Evolutionary conservation across 1,140 invertebrate species (phyloP), one percentile per base, ranked within the genome.

Genomic region (Atta texana): DNA sequence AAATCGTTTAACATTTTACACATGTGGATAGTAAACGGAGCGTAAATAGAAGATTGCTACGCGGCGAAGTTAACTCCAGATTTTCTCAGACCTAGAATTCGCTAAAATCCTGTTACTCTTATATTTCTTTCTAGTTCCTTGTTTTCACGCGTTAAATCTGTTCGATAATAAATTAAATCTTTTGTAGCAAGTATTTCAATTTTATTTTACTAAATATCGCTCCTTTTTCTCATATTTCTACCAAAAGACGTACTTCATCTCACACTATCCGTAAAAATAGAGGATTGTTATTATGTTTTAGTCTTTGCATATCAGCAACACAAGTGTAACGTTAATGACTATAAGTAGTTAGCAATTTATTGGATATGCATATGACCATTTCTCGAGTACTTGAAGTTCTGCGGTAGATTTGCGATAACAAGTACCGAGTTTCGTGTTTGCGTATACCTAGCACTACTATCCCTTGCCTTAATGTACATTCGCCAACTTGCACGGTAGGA

Each of bases 401-500:
- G 31, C 16, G 8, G 24, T 31, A 81, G 78, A 81, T 81, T n/a
- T 44, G 66, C 66, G 78, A 81, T 81, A 81, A 72, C 78, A 71
- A 81, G 64, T 61, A 72, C 16, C 4, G 64, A 81, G 77, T 39
- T 24, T 72, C 66, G 66, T 31, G 59, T 63, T 63, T 24, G 57
- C 12, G 7, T 31, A 63, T 3, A 59, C 2, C 69, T 16, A 72
- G 55, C 24, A 49, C 8, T 31, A 77, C 55, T 76, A 57, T 76
- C 61, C 28, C 69, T 61, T 28, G 57, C 49, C 39, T 85, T 85
- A 77, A 77, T 85, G 57, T 76, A n/a, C 68, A n/a, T 61, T 34
- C 44, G 55, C 68, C 57, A 77, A 85, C 71, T 76, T 64, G 31
- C 72, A 85, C 39, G 71, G 44, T 31, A 64, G 72, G 57, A 84